A percentile compares a stretch with the other conserved stretches of the same genome.
Conservation (phyloP, 2,113 vertebrate species). For the Pachycephala philippinensis region DNA sequence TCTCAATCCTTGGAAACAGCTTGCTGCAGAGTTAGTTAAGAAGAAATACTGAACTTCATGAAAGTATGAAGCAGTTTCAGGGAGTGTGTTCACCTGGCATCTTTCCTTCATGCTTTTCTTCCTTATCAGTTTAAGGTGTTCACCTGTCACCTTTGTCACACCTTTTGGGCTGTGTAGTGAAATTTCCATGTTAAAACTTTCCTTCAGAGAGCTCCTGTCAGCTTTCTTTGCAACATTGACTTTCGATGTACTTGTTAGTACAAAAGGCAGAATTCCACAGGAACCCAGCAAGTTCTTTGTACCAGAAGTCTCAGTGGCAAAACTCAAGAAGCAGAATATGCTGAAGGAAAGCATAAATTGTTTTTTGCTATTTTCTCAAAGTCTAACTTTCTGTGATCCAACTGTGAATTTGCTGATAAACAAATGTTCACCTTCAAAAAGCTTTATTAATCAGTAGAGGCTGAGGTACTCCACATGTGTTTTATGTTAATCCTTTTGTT, state of each 20-base stretch:
- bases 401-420: background rate
- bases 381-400: background rate
- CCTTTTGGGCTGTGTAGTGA: background rate
- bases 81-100: background rate
- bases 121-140: background rate
- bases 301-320: background rate
- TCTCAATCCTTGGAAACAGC: background rate
- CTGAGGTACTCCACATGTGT: background rate
- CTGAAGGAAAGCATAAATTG: background rate
- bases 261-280: background rate
- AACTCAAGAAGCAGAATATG: background rate
- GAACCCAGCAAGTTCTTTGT: background rate
- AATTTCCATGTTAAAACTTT: slow-evolving; percentile 26
- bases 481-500: background rate
- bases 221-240: background rate
- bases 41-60: background rate
- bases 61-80: background rate
- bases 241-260: slow-evolving; percentile 12
- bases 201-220: background rate
- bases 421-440: background rate
- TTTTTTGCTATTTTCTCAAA: background rate
- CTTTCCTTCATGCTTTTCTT: background rate
- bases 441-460: background rate
- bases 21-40: background rate
- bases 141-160: background rate